Conservation (phyloP, 2,888 invertebrate species). For the Zeuzera pyrina region DNA sequence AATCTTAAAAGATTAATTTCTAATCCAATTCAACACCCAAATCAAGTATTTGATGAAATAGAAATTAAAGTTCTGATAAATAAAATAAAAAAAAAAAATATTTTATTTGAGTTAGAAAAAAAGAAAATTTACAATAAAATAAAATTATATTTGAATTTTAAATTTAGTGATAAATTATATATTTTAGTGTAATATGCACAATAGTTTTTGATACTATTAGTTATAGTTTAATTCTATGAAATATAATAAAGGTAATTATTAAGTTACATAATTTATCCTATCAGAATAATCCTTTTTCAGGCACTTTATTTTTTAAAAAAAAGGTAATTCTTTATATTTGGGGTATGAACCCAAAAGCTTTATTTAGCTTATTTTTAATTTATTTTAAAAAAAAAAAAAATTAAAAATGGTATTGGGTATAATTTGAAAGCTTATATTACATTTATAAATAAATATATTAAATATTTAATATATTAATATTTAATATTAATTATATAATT, state of each 20-base stretch:
- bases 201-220: conserved; percentile 75
- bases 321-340: conserved; percentile 62
- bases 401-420: conserved; percentile 26
- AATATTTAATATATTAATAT: conserved; percentile 12
- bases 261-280: conserved; percentile 50
- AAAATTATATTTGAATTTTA: conserved; percentile 23
- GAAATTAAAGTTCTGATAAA: conserved; percentile 60
- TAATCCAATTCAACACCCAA: conserved; percentile 73
- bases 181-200: conserved; percentile 77
- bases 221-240: conserved; percentile 76
- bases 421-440: conserved; percentile 18
- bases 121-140: conserved; percentile 67
- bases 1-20: conserved; percentile 76
- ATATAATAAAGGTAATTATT: conserved; percentile 75
- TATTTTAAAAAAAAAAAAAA: conserved; percentile 19
- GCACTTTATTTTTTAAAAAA: conserved; percentile 66
- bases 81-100: conserved; percentile 64
- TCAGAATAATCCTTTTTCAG: conserved; percentile 64
- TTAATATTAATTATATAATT: conserved; percentile 7
- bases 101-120: conserved; percentile 61
- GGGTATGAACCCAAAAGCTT: conserved; percentile 78
- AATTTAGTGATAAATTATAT: conserved; percentile 28
- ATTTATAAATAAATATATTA: conserved; percentile 15
- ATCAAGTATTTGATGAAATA: conserved; percentile 48
- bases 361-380: conserved; percentile 64